phyloP scores from a whole-genome alignment of 2,888 invertebrate genomes.

The Pemphredon lugubris region DNA sequence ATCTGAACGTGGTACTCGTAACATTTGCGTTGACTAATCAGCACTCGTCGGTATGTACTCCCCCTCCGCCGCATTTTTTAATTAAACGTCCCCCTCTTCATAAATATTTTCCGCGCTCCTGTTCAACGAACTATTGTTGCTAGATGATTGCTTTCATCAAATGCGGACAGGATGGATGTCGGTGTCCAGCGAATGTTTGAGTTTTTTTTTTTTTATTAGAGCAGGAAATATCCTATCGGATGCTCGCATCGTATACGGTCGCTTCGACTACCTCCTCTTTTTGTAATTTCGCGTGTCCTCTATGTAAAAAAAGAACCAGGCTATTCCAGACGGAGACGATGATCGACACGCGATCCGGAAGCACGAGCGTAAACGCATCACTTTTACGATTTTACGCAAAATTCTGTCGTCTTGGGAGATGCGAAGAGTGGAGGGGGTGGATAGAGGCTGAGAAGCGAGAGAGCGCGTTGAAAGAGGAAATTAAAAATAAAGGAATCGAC shows the following conservation, averaged over 20 bases:
- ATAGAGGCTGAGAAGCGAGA: conserved; percentile 1
- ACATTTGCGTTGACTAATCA: too few species aligned
- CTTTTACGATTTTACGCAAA: conserved; percentile 66
- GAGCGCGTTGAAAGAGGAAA: too few species aligned
- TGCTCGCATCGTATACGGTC: conserved; percentile 15
- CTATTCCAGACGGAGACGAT: conserved; percentile 60
- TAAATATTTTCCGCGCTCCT: too few species aligned
- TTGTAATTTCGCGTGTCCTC: conserved; percentile 49
- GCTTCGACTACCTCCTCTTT: conserved; percentile 22
- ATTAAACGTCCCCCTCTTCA: too few species aligned
- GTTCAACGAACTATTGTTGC: not conserved
- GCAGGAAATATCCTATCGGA: conserved; percentile 4
- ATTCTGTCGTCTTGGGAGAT: not conserved
- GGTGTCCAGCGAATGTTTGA: conserved; percentile 8
- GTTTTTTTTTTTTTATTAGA: not conserved
- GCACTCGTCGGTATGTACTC: too few species aligned
- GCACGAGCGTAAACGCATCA: conserved; percentile 57
- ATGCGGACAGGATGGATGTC: not conserved
- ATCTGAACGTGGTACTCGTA: too few species aligned
- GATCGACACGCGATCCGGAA: conserved; percentile 66
- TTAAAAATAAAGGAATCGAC: too few species aligned
- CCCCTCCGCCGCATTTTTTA: too few species aligned
- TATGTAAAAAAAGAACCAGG: conserved; percentile 57
- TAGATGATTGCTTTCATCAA: too few species aligned
- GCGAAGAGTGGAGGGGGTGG: conserved; percentile 6